phyloP scores from a whole-genome alignment of 2,888 invertebrate genomes.

The Bruchidius siliquastri region DNA sequence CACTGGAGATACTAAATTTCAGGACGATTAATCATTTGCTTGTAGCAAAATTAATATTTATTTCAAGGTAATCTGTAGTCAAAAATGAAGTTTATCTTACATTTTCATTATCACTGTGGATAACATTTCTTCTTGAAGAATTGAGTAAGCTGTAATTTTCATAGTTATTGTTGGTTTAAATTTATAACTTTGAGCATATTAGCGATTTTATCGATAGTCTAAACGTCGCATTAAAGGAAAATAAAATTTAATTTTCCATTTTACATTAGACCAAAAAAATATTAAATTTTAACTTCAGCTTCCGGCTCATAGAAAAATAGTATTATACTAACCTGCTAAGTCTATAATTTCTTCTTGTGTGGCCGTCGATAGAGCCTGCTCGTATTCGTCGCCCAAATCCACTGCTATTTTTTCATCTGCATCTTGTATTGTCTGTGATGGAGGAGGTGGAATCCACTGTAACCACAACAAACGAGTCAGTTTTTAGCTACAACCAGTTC shows the following conservation, averaged over 20 bases:
- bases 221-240: too few species aligned
- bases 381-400: conserved; percentile 92
- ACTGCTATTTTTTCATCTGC: conserved; percentile 90
- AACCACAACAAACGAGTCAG: conserved; percentile 20
- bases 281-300: too few species aligned
- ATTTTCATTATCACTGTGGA: not conserved
- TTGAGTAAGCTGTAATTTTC: too few species aligned
- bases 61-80: not conserved
- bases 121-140: too few species aligned
- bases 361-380: conserved; percentile 80
- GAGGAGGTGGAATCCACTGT: conserved; percentile 80
- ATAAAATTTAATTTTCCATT: too few species aligned
- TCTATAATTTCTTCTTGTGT: conserved; percentile 97
- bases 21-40: not conserved
- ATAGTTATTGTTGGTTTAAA: too few species aligned
- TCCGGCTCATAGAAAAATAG: too few species aligned
- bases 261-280: too few species aligned
- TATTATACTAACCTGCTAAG: conserved; percentile 81
- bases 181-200: too few species aligned
- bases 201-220: too few species aligned
- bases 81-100: not conserved
- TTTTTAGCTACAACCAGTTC: not conserved
- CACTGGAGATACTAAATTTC: not conserved
- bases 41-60: too few species aligned
- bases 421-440: conserved; percentile 66